Evolutionary conservation across 2,888 invertebrate species (phyloP).

Genomic region (Euphydryas editha): DNA sequence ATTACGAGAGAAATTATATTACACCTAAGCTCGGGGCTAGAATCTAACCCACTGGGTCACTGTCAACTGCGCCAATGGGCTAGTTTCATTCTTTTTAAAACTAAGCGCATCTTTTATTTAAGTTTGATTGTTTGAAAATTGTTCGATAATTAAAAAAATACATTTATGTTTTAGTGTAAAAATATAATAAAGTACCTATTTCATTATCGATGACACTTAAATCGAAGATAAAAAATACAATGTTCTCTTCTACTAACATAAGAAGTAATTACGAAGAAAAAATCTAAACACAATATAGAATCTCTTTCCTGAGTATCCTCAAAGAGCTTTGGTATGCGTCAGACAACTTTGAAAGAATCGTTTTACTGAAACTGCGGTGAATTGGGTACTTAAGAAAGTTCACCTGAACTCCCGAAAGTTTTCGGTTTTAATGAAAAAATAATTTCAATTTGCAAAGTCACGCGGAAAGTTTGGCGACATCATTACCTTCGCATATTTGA

Average conservation of each 20-base stretch:
- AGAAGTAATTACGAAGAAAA: not conserved
- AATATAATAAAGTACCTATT: no score
- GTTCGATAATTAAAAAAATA: no score
- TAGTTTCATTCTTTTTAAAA: no score
- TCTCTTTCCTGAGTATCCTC: not conserved
- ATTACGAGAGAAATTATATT: no score
- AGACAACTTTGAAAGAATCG: conserved; percentile 57
- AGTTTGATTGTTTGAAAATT: no score
- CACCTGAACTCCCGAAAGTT: conserved; percentile 67
- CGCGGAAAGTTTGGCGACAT: conserved; percentile 58
- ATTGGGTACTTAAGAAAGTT: conserved; percentile 71
- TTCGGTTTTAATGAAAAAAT: conserved; percentile 81
- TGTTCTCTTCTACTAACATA: not conserved
- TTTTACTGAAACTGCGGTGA: conserved; percentile 61
- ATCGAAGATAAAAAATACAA: not conserved
- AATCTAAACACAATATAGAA: not conserved
- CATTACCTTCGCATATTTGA: conserved; percentile 75
- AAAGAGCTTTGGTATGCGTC: conserved; percentile 21
- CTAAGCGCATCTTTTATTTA: no score
- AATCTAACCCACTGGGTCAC: no score
- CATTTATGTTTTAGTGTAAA: no score
- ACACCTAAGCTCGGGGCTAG: no score
- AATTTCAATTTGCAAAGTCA: conserved; percentile 77
- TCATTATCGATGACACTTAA: no score
- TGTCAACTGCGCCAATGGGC: no score